A percentile compares a stretch with the other conserved stretches of the same genome.
Evolutionary conservation across 1,140 invertebrate genomes (phyloP).

Genomic region (Hesperophylax magnus): DNA sequence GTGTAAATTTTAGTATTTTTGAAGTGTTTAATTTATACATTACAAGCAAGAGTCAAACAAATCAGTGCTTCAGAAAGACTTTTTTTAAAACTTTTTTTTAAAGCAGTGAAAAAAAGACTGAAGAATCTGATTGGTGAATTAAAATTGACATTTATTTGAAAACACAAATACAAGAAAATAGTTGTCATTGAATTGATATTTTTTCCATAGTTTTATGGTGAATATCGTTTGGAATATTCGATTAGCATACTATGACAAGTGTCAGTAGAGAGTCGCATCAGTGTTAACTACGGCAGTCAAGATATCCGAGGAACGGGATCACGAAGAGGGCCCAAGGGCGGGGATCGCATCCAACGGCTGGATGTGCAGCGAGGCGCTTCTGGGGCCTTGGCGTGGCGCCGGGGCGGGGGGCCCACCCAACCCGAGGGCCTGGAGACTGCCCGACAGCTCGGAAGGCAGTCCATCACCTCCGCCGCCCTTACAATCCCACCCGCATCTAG

Average conservation of each 20-base stretch:
- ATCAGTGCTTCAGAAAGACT: too few species aligned
- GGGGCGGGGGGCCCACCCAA: conserved; percentile 28
- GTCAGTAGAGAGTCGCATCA: background rate
- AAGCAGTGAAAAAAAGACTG: too few species aligned
- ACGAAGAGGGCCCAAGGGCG: conserved; percentile 42
- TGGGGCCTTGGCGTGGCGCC: conserved; percentile 49
- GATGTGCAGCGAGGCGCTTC: conserved; percentile 55
- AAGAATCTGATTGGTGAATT: too few species aligned
- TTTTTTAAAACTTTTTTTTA: too few species aligned
- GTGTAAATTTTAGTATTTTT: too few species aligned
- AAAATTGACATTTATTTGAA: too few species aligned
- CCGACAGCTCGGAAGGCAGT: conserved; percentile 60
- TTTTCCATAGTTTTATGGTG: too few species aligned
- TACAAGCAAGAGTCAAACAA: too few species aligned
- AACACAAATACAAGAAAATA: too few species aligned
- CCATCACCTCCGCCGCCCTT: conserved; percentile 56
- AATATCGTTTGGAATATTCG: too few species aligned
- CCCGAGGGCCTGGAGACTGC: conserved; percentile 40
- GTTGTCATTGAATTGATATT: too few species aligned
- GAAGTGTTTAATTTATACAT: too few species aligned
- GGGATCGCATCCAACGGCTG: conserved; percentile 46
- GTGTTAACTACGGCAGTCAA: conserved; percentile 45
- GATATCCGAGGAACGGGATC: conserved; percentile 55
- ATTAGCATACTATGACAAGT: conserved; percentile 24
- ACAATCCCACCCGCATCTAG: conserved; percentile 40